phyloP scores from a whole-genome alignment of 2,113 vertebrate species.

The Pelecanus crispus region DNA sequence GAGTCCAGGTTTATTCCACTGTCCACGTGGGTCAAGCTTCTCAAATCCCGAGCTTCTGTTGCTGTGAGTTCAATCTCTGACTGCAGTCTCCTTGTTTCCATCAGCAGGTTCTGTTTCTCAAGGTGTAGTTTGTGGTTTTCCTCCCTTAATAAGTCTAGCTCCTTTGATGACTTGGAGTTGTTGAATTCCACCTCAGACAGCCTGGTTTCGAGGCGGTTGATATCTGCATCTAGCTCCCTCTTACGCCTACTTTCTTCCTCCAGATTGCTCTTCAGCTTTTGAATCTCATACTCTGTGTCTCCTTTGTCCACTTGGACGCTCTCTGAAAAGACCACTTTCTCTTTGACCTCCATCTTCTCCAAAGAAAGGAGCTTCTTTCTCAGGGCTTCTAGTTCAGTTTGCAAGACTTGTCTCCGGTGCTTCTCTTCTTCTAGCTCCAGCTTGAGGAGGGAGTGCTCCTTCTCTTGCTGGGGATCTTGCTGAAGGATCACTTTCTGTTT shows the following conservation, averaged over 20 bases:
- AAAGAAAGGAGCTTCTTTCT: slow-evolving; percentile 79
- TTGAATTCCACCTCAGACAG: slow-evolving; percentile 89
- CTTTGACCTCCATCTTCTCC: slow-evolving; percentile 88
- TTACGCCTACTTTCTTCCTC: slow-evolving; percentile 86
- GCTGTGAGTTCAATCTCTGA: slow-evolving; percentile 89
- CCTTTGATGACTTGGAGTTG: slow-evolving; percentile 92
- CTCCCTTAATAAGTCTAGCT: slow-evolving; percentile 89
- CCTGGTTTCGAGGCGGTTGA: slow-evolving; percentile 74
- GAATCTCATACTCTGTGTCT: slow-evolving; percentile 87
- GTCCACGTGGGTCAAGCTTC: slow-evolving; percentile 72
- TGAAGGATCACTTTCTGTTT: slow-evolving; percentile 95
- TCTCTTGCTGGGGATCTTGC: slow-evolving; percentile 94
- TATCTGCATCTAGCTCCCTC: slow-evolving; percentile 83
- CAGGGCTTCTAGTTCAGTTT: slow-evolving; percentile 83
- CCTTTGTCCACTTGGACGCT: slow-evolving; percentile 93
- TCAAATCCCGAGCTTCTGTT: slow-evolving; percentile 83
- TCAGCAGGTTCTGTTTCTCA: slow-evolving; percentile 88
- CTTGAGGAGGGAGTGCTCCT: slow-evolving; percentile 87
- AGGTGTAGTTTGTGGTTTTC: slow-evolving; percentile 89
- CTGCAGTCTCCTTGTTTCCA: slow-evolving; percentile 86
- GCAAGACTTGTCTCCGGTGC: slow-evolving; percentile 83
- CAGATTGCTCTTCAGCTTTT: slow-evolving; percentile 81
- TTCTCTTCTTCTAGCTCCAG: slow-evolving; percentile 90
- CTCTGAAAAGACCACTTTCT: slow-evolving; percentile 93
- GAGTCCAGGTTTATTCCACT: slow-evolving; percentile 79